Conservation (phyloP, 2,113 vertebrate species). For the Microtus richardsoni region DNA sequence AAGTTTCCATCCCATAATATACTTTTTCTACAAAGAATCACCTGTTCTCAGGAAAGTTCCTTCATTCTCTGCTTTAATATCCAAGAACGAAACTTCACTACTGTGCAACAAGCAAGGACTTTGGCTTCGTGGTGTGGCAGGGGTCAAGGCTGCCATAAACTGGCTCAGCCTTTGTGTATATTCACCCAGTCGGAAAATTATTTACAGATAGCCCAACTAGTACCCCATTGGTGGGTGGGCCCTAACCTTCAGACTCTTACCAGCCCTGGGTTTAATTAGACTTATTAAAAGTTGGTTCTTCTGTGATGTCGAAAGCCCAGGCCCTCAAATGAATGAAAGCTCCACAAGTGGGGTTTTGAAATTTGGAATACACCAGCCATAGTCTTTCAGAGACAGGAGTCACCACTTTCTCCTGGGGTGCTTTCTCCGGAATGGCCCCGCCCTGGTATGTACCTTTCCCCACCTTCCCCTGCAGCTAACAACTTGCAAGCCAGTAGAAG, state of each 20-base stretch:
- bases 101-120: constrained; percentile 26
- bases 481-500: neutral
- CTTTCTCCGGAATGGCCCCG: neutral
- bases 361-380: neutral
- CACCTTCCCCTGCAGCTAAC: constrained; percentile 43
- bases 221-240: neutral
- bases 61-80: neutral
- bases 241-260: neutral
- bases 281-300: neutral
- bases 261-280: neutral
- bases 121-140: neutral
- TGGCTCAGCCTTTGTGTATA: neutral
- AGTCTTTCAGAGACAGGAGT: neutral
- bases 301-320: neutral
- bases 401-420: neutral
- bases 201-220: neutral
- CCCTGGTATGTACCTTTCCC: constrained; percentile 46
- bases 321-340: neutral
- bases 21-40: neutral
- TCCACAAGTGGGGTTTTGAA: neutral
- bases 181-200: neutral
- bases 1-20: neutral
- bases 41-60: neutral
- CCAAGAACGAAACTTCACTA: neutral
- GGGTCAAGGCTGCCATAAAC: neutral